Evolutionary conservation across 2,888 invertebrate species (phyloP), one percentile per base, ranked within the genome.

Genomic region (Sabatieria punctata): DNA sequence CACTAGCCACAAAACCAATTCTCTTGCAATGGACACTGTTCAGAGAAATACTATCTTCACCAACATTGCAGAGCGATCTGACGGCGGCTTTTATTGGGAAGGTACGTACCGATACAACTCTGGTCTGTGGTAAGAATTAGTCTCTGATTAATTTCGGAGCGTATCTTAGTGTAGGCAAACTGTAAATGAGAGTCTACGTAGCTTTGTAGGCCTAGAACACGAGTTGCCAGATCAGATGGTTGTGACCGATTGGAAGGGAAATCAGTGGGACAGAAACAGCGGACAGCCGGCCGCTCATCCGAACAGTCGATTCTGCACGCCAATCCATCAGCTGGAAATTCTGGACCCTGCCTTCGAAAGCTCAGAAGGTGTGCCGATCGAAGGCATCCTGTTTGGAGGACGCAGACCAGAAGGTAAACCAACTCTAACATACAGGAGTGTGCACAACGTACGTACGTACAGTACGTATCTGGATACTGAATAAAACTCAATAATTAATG

Each of bases 1-100:
- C 19, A 95, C 95, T 1, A 88, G 86, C 0, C 73, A 72, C 55
- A 74, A 78, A 37, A 93, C 91, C 1, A 95, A 95, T 67, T 91
- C 91, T 0, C 85, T 85, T 60, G 93, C 93, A 2, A 91, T 95
- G 91, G n/a, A n/a, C n/a, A n/a, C n/a, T n/a, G n/a, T n/a, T n/a
- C n/a, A n/a, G n/a, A n/a, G n/a, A n/a, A n/a, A n/a, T n/a, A n/a
- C n/a, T n/a, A n/a, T n/a, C n/a, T n/a, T n/a, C n/a, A n/a, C n/a
- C n/a, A n/a, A n/a, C n/a, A n/a, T n/a, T n/a, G n/a, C n/a, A n/a
- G n/a, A n/a, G n/a, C n/a, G n/a, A n/a, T n/a, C n/a, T n/a, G n/a
- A n/a, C n/a, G n/a, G n/a, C n/a, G n/a, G n/a, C n/a, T n/a, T n/a
- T n/a, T n/a, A n/a, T n/a, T n/a, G n/a, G n/a, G n/a, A n/a, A n/a